Conservation (phyloP, 2,113 vertebrate genomes). For the Chloebia gouldiae region DNA sequence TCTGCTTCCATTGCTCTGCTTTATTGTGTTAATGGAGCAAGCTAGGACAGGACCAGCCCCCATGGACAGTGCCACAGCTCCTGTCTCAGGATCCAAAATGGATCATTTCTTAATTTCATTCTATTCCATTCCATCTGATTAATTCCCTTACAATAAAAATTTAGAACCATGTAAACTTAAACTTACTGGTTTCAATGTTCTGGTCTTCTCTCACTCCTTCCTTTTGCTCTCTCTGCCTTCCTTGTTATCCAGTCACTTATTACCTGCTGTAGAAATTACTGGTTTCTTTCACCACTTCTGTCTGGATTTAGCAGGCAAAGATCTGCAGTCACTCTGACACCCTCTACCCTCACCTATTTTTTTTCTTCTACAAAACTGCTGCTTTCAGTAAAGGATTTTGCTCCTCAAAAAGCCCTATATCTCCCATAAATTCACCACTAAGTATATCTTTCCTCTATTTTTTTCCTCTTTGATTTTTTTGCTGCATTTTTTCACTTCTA, state of each 20-base stretch:
- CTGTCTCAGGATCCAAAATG: not conserved
- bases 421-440: not conserved
- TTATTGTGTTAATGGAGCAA: not conserved
- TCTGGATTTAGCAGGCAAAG: not conserved
- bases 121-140: not conserved
- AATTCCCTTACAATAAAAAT: not conserved
- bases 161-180: not conserved
- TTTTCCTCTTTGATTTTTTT: not conserved
- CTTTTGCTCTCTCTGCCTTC: not conserved
- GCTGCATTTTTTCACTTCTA: not conserved
- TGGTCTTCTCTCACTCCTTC: not conserved
- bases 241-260: not conserved
- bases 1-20: not conserved
- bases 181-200: not conserved
- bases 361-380: not conserved
- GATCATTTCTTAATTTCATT: not conserved
- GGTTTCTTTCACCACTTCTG: not conserved
- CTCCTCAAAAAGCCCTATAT: not conserved
- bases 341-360: fast-evolving
- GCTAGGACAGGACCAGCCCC: not conserved
- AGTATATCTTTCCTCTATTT: not conserved
- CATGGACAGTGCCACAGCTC: not conserved
- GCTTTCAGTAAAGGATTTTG: not conserved
- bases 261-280: not conserved
- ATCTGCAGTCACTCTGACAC: not conserved